Conservation (phyloP, 2,888 invertebrate genomes). For the Cephus rjabovi region DNA sequence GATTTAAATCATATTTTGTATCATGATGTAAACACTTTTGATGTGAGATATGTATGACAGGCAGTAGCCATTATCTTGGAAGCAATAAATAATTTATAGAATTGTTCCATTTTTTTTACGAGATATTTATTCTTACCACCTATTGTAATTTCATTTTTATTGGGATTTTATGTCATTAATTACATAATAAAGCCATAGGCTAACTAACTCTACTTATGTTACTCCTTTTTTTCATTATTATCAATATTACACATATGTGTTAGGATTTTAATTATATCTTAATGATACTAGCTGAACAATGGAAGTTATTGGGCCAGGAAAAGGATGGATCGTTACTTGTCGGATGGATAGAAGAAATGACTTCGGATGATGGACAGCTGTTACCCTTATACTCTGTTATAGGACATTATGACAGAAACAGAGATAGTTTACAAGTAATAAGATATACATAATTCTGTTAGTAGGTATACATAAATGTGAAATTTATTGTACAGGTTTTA, state of each 20-base stretch:
- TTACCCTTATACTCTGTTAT: slow-evolving; percentile 50
- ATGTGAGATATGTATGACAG: neutral
- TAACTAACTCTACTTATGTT: neutral
- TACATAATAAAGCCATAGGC: neutral
- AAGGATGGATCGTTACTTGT: slow-evolving; percentile 80
- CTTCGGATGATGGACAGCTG: slow-evolving; percentile 24
- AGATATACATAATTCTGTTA: slow-evolving; percentile 6
- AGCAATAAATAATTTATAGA: neutral
- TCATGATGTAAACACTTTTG: neutral
- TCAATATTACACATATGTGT: neutral
- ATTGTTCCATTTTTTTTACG: neutral
- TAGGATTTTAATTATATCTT: neutral
- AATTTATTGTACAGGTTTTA: slow-evolving; percentile 64
- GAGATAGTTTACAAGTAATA: slow-evolving; percentile 51
- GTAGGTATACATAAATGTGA: neutral
- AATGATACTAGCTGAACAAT: slow-evolving; percentile 73
- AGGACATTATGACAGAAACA: slow-evolving; percentile 57
- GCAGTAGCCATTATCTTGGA: neutral
- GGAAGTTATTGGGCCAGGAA: slow-evolving; percentile 85
- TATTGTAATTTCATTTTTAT: neutral
- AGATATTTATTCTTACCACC: neutral
- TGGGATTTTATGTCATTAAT: neutral
- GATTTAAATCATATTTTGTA: neutral
- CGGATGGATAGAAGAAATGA: slow-evolving; percentile 72
- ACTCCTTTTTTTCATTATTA: neutral